Evolutionary conservation across 2,888 invertebrate genomes (phyloP).

Genomic region (Himalopsyche anomala): DNA sequence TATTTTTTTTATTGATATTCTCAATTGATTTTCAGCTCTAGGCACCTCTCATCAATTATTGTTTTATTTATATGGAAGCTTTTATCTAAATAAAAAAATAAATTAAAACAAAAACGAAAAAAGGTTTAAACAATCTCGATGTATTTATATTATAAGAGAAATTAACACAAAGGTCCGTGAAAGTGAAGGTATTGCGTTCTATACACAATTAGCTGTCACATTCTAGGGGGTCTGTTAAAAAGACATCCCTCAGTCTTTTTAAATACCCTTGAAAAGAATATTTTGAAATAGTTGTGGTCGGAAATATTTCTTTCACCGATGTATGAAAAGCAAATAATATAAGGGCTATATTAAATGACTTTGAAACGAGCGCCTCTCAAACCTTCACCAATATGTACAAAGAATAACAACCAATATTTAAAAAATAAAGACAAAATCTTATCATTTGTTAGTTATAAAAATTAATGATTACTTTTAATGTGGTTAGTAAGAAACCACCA

Average conservation of each 20-base stretch:
- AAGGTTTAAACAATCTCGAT: neutral
- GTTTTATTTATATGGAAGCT: too few relatives aligned
- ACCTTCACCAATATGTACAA: neutral
- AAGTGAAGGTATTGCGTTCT: neutral
- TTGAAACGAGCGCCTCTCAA: neutral
- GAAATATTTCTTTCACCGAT: constrained; percentile 58
- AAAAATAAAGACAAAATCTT: too few relatives aligned
- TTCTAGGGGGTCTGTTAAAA: constrained; percentile 56
- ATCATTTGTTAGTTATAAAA: too few relatives aligned
- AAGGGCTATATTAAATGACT: constrained; percentile 55
- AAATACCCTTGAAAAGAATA: constrained; percentile 55
- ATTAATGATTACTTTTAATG: too few relatives aligned
- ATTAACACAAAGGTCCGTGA: neutral
- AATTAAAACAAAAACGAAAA: neutral
- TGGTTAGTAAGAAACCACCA: too few relatives aligned
- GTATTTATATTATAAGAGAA: neutral
- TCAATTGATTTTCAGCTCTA: too few relatives aligned
- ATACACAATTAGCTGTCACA: constrained; percentile 55
- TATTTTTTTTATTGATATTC: too few relatives aligned
- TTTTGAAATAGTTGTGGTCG: constrained; percentile 55
- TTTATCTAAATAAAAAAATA: too few relatives aligned
- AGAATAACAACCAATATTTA: too few relatives aligned
- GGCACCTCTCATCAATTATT: too few relatives aligned
- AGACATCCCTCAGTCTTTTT: constrained; percentile 38
- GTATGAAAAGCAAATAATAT: constrained; percentile 57